A percentile compares a stretch with the other conserved stretches of the same genome.
phyloP scores from a whole-genome alignment of 2,113 vertebrate species.

The Eonycteris spelaea region DNA sequence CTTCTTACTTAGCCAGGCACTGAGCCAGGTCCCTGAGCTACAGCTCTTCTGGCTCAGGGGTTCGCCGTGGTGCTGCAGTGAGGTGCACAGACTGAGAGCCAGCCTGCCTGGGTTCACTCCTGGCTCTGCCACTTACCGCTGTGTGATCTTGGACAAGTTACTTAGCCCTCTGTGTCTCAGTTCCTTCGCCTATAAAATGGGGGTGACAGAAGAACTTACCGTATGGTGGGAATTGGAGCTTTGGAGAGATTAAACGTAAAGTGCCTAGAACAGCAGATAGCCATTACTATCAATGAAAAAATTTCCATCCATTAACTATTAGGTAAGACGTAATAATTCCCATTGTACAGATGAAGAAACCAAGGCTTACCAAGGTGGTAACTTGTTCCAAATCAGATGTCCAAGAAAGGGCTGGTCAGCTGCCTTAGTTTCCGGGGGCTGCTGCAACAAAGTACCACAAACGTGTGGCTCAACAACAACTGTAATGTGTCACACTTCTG shows the following conservation, averaged over 20 bases:
- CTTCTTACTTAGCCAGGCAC: rapidly evolving
- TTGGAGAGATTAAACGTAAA: background rate
- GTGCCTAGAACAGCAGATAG: background rate
- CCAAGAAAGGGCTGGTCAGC: background rate
- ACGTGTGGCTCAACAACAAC: background rate
- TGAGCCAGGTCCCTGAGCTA: background rate
- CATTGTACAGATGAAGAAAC: background rate
- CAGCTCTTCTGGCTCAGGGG: background rate
- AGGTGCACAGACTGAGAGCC: background rate
- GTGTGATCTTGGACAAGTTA: background rate
- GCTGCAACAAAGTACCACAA: background rate
- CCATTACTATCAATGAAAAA: background rate
- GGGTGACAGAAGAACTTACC: background rate
- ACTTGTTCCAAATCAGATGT: background rate
- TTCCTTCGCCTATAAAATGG: background rate
- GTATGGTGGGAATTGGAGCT: background rate
- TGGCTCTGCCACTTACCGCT: background rate
- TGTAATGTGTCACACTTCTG: rapidly evolving
- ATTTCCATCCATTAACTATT: rapidly evolving
- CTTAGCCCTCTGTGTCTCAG: background rate
- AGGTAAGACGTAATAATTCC: background rate
- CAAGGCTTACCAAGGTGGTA: background rate
- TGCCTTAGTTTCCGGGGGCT: background rate
- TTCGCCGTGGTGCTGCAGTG: rapidly evolving
- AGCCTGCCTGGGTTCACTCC: background rate